Conservation (phyloP, 1,140 invertebrate species). For the Pinna nobilis region DNA sequence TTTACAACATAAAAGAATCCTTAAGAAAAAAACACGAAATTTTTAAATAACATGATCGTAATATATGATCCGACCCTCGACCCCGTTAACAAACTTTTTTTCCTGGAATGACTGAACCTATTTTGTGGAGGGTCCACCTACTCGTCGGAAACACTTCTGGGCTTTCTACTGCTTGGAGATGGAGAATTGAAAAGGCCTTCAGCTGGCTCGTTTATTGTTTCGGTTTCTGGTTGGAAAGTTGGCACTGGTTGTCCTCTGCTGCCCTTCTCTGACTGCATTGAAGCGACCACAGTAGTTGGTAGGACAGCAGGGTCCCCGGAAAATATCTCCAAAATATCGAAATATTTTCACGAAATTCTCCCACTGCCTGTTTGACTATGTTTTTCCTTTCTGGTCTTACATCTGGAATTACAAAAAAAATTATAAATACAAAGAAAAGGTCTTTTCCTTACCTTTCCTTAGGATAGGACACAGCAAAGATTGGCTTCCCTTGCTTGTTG, state of each 20-base stretch:
- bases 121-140: neutral
- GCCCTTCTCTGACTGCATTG: neutral
- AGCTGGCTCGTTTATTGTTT: neutral
- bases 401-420: neutral
- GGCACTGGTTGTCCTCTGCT: no score
- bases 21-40: no score
- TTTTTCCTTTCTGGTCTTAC: neutral
- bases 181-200: neutral
- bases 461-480: slow-evolving; percentile 2
- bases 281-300: neutral
- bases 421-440: no score
- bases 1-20: no score
- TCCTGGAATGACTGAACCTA: neutral
- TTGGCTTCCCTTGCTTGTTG: neutral
- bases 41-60: no score
- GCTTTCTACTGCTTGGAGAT: no score
- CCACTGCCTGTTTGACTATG: neutral
- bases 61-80: no score
- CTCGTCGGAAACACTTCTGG: no score
- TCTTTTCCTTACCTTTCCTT: slow-evolving; percentile 10
- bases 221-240: no score
- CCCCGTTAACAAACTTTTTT: no score
- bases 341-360: neutral
- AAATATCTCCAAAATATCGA: neutral
- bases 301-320: neutral